A percentile compares a stretch with the other conserved stretches of the same genome.
Evolutionary conservation across 1,140 invertebrate species (phyloP).

Genomic region (Euura lappo): DNA sequence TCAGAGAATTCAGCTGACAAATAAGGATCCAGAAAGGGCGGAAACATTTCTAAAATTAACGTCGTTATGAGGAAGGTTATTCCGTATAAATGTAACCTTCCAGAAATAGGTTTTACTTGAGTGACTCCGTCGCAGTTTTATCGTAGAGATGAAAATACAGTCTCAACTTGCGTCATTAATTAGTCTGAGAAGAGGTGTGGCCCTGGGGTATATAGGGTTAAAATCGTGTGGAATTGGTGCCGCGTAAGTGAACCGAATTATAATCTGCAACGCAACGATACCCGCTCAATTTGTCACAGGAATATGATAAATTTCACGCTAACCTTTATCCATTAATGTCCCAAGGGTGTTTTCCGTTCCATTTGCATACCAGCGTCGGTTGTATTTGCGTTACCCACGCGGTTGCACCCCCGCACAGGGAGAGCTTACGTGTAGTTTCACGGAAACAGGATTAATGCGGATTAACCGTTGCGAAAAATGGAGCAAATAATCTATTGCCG

Average conservation of each 20-base stretch:
- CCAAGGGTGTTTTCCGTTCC: conserved; percentile 1
- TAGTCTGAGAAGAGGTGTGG: background rate
- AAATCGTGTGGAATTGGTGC: too few relatives aligned
- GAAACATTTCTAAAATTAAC: too few relatives aligned
- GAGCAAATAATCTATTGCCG: too few relatives aligned
- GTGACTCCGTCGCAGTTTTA: background rate
- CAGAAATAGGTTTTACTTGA: background rate
- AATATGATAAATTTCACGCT: conserved; percentile 4
- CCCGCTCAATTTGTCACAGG: background rate
- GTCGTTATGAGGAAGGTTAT: too few relatives aligned
- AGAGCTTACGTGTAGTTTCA: too few relatives aligned
- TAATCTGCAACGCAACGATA: background rate
- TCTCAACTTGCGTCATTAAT: background rate
- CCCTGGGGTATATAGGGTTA: background rate
- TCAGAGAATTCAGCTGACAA: too few relatives aligned
- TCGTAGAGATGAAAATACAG: background rate
- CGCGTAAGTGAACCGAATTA: background rate
- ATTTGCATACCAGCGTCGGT: background rate
- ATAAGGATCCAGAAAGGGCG: too few relatives aligned
- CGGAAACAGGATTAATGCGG: background rate
- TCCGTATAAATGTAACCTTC: background rate
- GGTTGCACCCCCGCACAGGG: too few relatives aligned
- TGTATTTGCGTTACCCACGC: background rate
- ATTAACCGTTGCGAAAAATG: conserved; percentile 1
- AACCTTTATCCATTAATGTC: conserved; percentile 4